phyloP scores from a whole-genome alignment of 92 coral and sea anemone genomes.

The Parazoanthus darwini region DNA sequence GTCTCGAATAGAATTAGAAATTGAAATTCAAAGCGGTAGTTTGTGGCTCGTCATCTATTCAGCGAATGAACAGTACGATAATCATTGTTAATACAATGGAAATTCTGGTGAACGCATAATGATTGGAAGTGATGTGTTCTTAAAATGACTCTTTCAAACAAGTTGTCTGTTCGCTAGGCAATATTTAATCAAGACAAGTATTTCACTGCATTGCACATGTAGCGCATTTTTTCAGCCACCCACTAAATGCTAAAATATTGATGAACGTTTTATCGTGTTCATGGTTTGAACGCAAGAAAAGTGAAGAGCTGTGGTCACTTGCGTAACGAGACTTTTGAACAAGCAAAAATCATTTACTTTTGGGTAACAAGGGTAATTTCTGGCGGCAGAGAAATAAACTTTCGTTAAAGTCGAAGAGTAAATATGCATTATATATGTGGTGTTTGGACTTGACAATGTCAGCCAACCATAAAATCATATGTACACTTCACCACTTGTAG shows the following conservation, averaged over 20 bases:
- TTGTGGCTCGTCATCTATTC: background rate
- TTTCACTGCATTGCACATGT: background rate
- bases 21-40: background rate
- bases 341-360: constrained; percentile 8
- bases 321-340: constrained; percentile 35
- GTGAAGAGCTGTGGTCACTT: constrained; percentile 21
- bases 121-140: background rate
- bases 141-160: constrained; percentile 3
- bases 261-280: constrained; percentile 29
- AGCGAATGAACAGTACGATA: background rate
- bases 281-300: constrained; percentile 29
- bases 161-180: constrained; percentile 29
- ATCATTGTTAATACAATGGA: background rate
- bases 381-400: background rate
- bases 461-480: background rate
- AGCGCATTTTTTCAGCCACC: constrained; percentile 9
- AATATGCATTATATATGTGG: constrained; percentile 8
- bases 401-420: constrained; percentile 21
- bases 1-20: background rate
- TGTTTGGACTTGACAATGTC: background rate
- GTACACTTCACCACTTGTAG: background rate
- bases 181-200: background rate
- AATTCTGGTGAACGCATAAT: background rate
- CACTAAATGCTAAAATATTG: constrained; percentile 32
- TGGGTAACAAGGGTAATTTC: constrained; percentile 1